phyloP scores from a whole-genome alignment of 2,113 vertebrate species.

The Pygoscelis adeliae region DNA sequence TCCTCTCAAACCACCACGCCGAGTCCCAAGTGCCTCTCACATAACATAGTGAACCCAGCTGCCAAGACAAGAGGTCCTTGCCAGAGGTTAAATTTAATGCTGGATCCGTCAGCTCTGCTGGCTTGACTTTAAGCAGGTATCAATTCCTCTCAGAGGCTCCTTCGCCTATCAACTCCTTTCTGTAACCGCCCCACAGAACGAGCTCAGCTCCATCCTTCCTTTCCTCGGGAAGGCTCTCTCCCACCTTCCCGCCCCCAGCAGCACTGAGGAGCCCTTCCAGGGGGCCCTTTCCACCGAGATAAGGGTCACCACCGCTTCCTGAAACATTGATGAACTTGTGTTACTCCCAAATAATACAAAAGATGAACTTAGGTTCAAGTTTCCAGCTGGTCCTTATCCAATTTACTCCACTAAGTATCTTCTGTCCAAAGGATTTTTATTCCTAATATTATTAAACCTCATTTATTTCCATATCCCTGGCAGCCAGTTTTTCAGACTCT shows the following conservation, averaged over 20 bases:
- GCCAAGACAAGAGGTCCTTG: not conserved
- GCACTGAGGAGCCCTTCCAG: not conserved
- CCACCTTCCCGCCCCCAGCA: not conserved
- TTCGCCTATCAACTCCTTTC: not conserved
- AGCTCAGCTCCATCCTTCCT: not conserved
- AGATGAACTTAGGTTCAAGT: not conserved
- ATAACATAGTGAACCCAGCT: not conserved
- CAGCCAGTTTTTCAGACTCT: not conserved
- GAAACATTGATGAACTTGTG: not conserved
- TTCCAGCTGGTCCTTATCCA: conserved; percentile 2
- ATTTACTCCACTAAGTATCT: not conserved
- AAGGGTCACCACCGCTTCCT: not conserved
- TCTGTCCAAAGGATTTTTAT: not conserved
- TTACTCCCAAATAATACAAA: not conserved
- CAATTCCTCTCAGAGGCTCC: not conserved
- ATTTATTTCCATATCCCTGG: not conserved
- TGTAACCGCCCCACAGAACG: not conserved
- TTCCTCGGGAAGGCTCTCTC: not conserved
- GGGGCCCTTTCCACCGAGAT: not conserved
- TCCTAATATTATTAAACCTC: not conserved
- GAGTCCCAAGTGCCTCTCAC: not conserved
- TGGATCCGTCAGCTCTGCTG: not conserved
- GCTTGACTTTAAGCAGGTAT: not conserved
- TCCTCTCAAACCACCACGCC: not conserved
- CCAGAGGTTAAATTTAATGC: conserved; percentile 19